Base-by-base conservation (phyloP, 2,113 vertebrate species). In the Phodopus roborovskii region DNA sequence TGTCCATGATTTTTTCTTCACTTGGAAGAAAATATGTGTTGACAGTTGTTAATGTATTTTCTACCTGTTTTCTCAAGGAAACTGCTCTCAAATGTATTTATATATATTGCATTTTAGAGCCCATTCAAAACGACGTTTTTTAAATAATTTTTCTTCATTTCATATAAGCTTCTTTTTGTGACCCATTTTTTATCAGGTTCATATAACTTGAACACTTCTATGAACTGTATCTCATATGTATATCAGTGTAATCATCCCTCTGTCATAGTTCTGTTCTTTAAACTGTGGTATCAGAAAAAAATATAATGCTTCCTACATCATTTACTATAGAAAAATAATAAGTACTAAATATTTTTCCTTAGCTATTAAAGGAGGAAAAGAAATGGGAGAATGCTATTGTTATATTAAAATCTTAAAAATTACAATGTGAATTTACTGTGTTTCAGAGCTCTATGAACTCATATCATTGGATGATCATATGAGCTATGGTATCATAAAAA, bases 401-500 rank as follows among this genome's bases (percentile, higher is more conserved):
- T 39, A 45, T 45, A 75, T 26, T 45, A 39, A 26, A 82, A 28
- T 82, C 12, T 39, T 11, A 39, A 82, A 82, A 58, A 60, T 15
- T 39, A 42, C 39, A 45, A 10, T 33, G 36, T 78, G 92, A 58
- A 0, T 30, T 78, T 90, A 70, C 24, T 84, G 7, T 85, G 33
- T 77, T 90, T 3, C 7, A 60, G 0, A 0, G 20, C 64, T 39
- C 12, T 62, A 9, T 7, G 0, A 0, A 0, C 5, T 81, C 75
- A 39, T 85, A 53, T 6, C 1, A 88, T 28, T 15, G 42, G 45
- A 24, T 95, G 33, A 11, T 91, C 30, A 26, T 45, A 60, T 62
- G 24, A 28, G 88, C 53, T 62, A 36, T 86, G 66, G 79, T 42
- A 86, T 89, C 96, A 91, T 64, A 36, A 92, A 82, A 89, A 86